phyloP scores from a whole-genome alignment of 2,113 vertebrate species.

The Aptenodytes forsteri region DNA sequence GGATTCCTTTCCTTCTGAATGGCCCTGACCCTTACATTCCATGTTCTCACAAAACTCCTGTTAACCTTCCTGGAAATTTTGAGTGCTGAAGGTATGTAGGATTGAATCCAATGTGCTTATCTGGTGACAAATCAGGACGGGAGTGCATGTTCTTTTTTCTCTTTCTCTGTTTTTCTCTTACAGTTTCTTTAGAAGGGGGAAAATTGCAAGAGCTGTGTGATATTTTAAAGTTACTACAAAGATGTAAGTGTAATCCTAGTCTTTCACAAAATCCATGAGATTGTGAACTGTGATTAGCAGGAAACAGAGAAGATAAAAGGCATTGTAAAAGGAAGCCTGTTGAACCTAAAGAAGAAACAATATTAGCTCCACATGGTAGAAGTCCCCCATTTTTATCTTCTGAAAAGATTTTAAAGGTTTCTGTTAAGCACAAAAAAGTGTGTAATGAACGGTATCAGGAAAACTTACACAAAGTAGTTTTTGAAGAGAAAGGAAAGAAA shows the following conservation, averaged over 20 bases:
- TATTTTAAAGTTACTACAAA: not conserved
- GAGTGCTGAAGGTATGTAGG: conserved; percentile 12
- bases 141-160: not conserved
- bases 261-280: not conserved
- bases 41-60: conserved; percentile 18
- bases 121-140: not conserved
- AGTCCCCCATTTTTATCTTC: not conserved
- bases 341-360: not conserved
- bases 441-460: not conserved
- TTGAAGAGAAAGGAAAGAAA: not conserved
- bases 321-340: not conserved
- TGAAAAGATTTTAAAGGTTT: not conserved
- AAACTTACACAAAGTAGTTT: not conserved
- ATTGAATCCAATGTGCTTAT: not conserved
- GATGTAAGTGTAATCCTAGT: not conserved
- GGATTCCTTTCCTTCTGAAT: conserved; percentile 50
- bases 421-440: not conserved
- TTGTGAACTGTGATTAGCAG: not conserved
- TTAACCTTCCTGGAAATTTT: conserved; percentile 28
- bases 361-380: not conserved
- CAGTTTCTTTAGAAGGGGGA: not conserved
- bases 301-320: not conserved
- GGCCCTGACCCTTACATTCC: conserved; percentile 28
- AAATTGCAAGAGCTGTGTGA: not conserved
- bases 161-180: not conserved